These are phyloP conservation scores for Engystomops pustulosus DNA, from an alignment of 2,113 vertebrate species.

Conservation along the genomic window DNA sequence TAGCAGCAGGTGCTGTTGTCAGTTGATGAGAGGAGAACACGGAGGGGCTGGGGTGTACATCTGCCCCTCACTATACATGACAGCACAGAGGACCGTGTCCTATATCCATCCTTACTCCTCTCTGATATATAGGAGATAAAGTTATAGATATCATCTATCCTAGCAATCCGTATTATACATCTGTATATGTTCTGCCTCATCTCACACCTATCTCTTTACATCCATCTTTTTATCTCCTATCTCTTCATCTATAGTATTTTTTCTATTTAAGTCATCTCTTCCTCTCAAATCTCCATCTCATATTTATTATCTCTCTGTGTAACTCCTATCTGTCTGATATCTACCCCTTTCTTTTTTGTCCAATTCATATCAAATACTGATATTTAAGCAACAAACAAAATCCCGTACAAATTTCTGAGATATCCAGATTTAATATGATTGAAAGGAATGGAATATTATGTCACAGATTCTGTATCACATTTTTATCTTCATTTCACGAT, in stretches of 20 bases:
- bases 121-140: not conserved
- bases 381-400: no score
- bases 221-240: not conserved
- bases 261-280: not conserved
- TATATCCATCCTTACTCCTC: not conserved
- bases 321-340: not conserved
- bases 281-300: no score
- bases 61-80: constrained; percentile 3
- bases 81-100: not conserved
- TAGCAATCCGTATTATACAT: not conserved
- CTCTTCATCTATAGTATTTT: not conserved
- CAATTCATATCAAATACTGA: no score
- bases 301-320: not conserved
- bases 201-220: not conserved
- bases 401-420: no score
- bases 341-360: no score
- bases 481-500: no score
- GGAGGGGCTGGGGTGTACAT: not conserved
- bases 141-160: no score
- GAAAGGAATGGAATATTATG: no score
- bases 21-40: not conserved
- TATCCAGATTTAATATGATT: no score
- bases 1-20: not conserved
- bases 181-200: not conserved
- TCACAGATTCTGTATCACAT: no score